Evolutionary conservation across 2,888 invertebrate species (phyloP).

Genomic region (Harpalus rufipes): DNA sequence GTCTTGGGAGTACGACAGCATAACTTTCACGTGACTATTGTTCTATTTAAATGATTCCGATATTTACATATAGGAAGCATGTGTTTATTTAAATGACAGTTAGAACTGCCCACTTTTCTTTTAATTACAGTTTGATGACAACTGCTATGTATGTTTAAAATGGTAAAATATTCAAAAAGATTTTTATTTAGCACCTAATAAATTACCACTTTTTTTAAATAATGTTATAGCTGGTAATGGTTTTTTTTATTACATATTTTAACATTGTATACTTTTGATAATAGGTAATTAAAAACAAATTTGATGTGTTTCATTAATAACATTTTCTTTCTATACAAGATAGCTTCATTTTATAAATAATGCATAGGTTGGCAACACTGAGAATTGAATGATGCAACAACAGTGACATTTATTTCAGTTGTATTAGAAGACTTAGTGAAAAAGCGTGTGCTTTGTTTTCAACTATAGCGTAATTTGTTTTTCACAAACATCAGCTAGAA

Average conservation of each 20-base stretch:
- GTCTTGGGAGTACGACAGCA: constrained; percentile 9
- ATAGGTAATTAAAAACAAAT: too few species aligned
- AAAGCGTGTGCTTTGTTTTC: too few species aligned
- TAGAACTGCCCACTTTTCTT: constrained; percentile 20
- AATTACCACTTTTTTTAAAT: neutral
- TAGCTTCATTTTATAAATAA: too few species aligned
- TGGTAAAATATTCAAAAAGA: constrained; percentile 40
- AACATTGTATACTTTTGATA: too few species aligned
- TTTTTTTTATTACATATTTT: neutral
- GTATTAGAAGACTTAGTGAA: too few species aligned
- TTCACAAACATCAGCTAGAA: too few species aligned
- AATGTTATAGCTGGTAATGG: neutral
- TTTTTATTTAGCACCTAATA: constrained; percentile 32
- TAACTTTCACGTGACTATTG: constrained; percentile 35
- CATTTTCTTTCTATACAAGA: too few species aligned
- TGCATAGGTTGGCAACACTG: too few species aligned
- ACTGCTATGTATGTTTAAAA: constrained; percentile 39
- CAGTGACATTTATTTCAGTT: too few species aligned
- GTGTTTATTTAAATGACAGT: constrained; percentile 31
- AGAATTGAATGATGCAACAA: too few species aligned
- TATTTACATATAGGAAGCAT: constrained; percentile 46
- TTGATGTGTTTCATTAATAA: too few species aligned
- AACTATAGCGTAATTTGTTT: too few species aligned
- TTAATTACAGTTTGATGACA: constrained; percentile 36
- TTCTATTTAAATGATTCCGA: constrained; percentile 22